Evolutionary conservation across 2,797 vertebrate species (phyloP), one percentile per base, ranked within the genome.

Genomic region (Huso huso): DNA sequence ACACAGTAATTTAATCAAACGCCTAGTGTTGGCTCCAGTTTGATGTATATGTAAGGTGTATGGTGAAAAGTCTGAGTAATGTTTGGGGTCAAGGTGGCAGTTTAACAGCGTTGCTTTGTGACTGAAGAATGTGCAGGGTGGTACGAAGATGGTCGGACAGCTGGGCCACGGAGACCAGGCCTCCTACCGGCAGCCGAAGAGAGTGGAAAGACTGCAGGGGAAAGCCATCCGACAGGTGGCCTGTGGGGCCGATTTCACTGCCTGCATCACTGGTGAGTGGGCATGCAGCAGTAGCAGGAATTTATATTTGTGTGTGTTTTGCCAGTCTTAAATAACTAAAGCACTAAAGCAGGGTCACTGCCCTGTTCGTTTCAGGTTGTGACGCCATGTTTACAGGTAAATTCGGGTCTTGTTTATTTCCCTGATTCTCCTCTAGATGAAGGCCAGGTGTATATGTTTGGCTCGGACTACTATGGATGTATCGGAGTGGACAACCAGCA

Each of bases 391-490:
- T 37, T 37, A 37, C 23, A 37, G 23, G 23, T 37, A 37, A 37
- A 37, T 37, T 37, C 2, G 23, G 23, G 23, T 37, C 23, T 37
- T 37, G 4, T 37, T 59, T 8, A 15, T 51, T n/a, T 58, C 13
- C 18, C n/a, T 51, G 18, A 49, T 69, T 72, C 13, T 76, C 75
- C 66, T 76, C 37, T 82, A 99, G 97, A 98, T 75, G 96, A 99
- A 77, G 96, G 95, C 78, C 95, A 99, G 82, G 87, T 96, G 77
- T 99, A 97, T 84, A 93, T 94, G 83, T 99, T 98, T 69, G 97
- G 97, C 65, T 99, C 97, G 0, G 95, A 99, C 80, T 99, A 99
- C 74, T 98, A 99, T 0, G 97, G 97, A 76, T 98, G 95, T 80
- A 90, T 99, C n/a, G 97, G 97, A 0, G 73, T 97, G 65, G 93